A percentile compares a stretch with the other conserved stretches of the same genome.
Evolutionary conservation across 2,888 invertebrate genomes (phyloP).

Genomic region (Heliconius ismenius): DNA sequence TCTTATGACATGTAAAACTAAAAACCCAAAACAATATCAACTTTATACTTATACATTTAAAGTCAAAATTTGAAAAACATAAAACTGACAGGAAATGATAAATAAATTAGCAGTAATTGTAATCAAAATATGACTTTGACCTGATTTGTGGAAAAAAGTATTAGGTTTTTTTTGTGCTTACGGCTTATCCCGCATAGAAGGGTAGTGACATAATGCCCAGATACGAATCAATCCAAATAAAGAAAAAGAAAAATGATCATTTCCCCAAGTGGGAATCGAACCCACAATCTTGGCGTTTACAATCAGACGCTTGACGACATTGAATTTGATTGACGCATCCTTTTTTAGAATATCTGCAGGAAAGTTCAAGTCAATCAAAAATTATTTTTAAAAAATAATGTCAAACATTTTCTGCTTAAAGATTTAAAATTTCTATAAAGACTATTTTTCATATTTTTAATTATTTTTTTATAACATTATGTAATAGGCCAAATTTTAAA

Average conservation of each 20-base stretch:
- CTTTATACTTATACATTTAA: not conserved
- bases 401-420: too few relatives aligned
- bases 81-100: slow-evolving; percentile 30
- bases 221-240: too few relatives aligned
- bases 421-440: too few relatives aligned
- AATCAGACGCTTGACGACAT: too few relatives aligned
- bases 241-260: not conserved
- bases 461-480: too few relatives aligned
- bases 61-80: not conserved
- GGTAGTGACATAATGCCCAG: too few relatives aligned
- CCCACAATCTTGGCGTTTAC: not conserved
- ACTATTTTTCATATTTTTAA: too few relatives aligned
- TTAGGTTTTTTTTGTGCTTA: not conserved
- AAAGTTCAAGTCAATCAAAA: too few relatives aligned
- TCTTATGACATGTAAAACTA: slow-evolving; percentile 5
- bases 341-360: too few relatives aligned
- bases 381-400: too few relatives aligned
- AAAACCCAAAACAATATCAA: not conserved
- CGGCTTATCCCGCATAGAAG: not conserved
- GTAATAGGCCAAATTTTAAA: too few relatives aligned
- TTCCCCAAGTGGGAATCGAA: not conserved
- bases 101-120: slow-evolving; percentile 34
- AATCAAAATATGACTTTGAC: slow-evolving; percentile 17
- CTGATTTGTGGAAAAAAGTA: not conserved
- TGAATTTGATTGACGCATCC: too few relatives aligned